These are phyloP conservation scores for Listronotus bonariensis DNA, from an alignment of 1,140 invertebrate genomes.

Conservation along the genomic window DNA sequence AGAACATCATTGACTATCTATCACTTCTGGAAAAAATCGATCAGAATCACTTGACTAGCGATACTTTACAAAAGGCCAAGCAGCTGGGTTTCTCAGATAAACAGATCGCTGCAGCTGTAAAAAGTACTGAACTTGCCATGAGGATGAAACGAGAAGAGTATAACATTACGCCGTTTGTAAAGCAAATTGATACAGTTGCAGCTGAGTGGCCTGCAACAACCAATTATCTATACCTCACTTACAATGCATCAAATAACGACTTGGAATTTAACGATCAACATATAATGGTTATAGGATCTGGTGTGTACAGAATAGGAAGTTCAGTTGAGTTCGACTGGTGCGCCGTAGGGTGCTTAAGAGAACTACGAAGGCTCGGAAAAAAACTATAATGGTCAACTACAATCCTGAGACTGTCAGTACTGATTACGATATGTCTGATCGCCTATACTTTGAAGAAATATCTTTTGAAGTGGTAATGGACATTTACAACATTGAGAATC, in stretches of 20 bases:
- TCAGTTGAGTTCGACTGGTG: conserved; percentile 99
- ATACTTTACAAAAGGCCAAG: conserved; percentile 81
- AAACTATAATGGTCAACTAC: conserved; percentile 99
- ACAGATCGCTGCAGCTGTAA: conserved; percentile 87
- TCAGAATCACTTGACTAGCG: conserved; percentile 62
- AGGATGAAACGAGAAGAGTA: conserved; percentile 74
- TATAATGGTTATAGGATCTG: conserved; percentile 90
- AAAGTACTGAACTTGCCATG: conserved; percentile 84
- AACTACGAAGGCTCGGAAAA: conserved; percentile 83
- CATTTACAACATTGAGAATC: conserved; percentile 93
- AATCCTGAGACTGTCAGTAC: conserved; percentile 99
- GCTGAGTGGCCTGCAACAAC: conserved; percentile 98
- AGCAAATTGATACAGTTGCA: conserved; percentile 99
- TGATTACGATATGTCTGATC: conserved; percentile 99
- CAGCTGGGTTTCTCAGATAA: conserved; percentile 96
- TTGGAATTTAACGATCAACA: conserved; percentile 80
- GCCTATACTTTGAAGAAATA: conserved; percentile 99
- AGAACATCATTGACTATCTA: conserved; percentile 85
- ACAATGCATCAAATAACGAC: conserved; percentile 89
- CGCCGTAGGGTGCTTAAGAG: conserved; percentile 93
- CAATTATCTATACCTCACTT: conserved; percentile 97
- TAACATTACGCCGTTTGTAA: conserved; percentile 85
- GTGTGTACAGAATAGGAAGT: conserved; percentile 98
- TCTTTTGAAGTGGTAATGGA: conserved; percentile 99
- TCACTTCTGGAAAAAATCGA: conserved; percentile 65